phyloP scores from a whole-genome alignment of 2,113 vertebrate species.

The Tragelaphus strepsiceros region DNA sequence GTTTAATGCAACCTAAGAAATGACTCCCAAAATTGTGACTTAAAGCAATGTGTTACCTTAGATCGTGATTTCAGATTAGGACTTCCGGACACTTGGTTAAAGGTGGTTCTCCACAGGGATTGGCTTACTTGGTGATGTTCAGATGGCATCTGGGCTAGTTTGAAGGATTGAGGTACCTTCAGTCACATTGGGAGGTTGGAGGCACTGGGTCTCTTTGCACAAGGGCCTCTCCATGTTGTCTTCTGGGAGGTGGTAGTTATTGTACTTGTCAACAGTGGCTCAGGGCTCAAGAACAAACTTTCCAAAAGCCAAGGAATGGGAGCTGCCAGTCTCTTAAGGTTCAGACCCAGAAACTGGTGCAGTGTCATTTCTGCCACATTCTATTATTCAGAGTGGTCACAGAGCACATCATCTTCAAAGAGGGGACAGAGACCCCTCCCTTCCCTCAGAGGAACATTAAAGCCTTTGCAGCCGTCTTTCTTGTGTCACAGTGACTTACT shows the following conservation, averaged over 20 bases:
- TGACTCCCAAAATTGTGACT: background rate
- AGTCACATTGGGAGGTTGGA: background rate
- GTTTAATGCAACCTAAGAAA: background rate
- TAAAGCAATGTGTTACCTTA: background rate
- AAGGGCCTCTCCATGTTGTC: background rate
- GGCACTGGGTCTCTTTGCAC: background rate
- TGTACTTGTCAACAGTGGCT: background rate
- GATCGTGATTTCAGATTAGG: background rate
- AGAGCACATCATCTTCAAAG: background rate
- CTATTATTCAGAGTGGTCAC: background rate
- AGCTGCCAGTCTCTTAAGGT: background rate
- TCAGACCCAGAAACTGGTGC: background rate
- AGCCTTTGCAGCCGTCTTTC: background rate
- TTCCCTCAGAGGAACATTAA: background rate
- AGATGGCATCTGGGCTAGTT: background rate
- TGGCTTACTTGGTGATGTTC: background rate
- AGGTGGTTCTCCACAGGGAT: background rate
- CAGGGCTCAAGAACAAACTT: background rate
- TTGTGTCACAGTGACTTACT: background rate
- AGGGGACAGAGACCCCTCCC: background rate
- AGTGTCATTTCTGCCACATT: background rate
- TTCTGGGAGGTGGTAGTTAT: background rate
- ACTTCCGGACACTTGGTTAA: background rate
- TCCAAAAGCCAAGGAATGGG: background rate
- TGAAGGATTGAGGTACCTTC: background rate